Base-by-base conservation (phyloP, 2,797 vertebrate genomes). In the Kryptolebias ocellatus region DNA sequence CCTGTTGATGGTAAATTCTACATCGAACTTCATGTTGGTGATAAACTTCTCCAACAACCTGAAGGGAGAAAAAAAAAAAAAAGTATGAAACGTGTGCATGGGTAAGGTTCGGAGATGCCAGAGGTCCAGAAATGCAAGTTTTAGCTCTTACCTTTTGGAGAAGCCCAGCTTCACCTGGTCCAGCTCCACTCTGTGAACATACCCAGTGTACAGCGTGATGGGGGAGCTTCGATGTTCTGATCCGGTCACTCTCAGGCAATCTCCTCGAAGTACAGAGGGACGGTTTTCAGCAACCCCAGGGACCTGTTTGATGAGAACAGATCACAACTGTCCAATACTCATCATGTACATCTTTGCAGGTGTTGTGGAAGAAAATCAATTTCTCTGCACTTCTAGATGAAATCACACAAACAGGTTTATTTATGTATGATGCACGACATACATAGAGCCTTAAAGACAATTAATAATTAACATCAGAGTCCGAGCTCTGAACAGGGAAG, bases 241-340 rank as follows among this genome's bases (percentile, higher is more conserved):
- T 70, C 83, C 78, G 17, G 83, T 85, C 50, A 87, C 95, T 3
- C 92, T 92, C 39, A 99, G 88, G 75, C 94, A 91, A 76, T 98
- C 96, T n/a, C 97, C 97, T 42, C 71, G 91, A 20, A 98, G 91
- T 53, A 99, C 93, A 0, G 97, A 98, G 0, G 97, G 97, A 6
- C 97, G 94, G 79, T 94, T 98, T 90, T 98, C 96, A 0, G 96
- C 92, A 53, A 98, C 95, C 0, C 97, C 97, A 0, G 96, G 96
- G 16, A 96, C 97, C 97, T 99, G 79, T 37, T 42, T 20, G 20
- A 70, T 3, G 59, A 66, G 8, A 49, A 12, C 10, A 24, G 10
- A 51, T 51, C 39, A 44, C 39, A 44, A n/a, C 4, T 46, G 6
- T 34, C 34, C 9, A 7, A 34, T 7, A 34, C 34, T 34, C 9